Evolutionary conservation across 2,797 vertebrate genomes (phyloP), one percentile per base, ranked within the genome.

Genomic region (Orestias chungarensis): DNA sequence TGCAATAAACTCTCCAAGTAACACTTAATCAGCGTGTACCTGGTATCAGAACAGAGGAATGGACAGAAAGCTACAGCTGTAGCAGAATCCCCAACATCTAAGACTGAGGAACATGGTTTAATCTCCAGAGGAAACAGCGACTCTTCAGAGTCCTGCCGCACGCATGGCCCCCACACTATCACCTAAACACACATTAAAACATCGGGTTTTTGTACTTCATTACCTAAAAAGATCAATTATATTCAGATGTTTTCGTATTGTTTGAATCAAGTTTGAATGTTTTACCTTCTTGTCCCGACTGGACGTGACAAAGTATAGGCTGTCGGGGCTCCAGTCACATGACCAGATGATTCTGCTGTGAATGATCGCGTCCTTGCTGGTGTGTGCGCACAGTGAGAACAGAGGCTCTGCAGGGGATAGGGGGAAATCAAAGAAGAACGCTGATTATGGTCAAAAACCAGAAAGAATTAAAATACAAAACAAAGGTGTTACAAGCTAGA

Each of bases 281-380:
- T 91, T n/a, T 91, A 99, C 98, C 96, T 97, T 99, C 89, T 96
- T 99, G 91, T 99, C 98, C 66, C 98, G 94, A 91, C 98, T 99
- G 66, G 96, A 96, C 59, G 97, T 99, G 75, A 95, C 91, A 89
- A 99, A 99, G 93, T 96, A 98, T 70, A 93, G 95, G 94, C 95
- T 95, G 66, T 99, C 96, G 14, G 94, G 93, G 87, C 95, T 98
- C 98, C 98, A 99, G 83, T 97, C 97, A 89, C 98, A 99, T 70
- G 97, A 96, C 98, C 98, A 99, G 93, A 99, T 99, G 88, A 99
- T 99, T 71, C 97, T 94, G 47, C 94, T 95, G 87, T 99, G 97
- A 40, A 96, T 80, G 59, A 96, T 92, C 12, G 95, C 96, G 86
- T 94, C 93, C 93, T 96, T 98, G 73, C 92, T 92, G 6, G 97